Evolutionary conservation across 2,888 invertebrate species (phyloP).

Genomic region (Schizaphis graminum): DNA sequence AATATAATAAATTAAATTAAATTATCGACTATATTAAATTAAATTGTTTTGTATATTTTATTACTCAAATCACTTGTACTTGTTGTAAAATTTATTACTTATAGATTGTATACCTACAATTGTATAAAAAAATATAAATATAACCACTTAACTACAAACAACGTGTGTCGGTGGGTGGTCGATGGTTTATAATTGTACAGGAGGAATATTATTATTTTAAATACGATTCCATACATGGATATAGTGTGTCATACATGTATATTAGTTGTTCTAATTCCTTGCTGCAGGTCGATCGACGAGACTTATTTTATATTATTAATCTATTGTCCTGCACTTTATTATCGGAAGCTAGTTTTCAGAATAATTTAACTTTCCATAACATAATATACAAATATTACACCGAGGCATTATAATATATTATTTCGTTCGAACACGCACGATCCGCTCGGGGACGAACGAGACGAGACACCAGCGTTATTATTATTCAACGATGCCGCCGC

Average conservation of each 20-base stretch:
- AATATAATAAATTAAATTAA: no score
- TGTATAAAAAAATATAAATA: no score
- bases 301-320: no score
- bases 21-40: no score
- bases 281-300: background rate
- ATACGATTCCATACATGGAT: background rate
- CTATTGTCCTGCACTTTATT: background rate
- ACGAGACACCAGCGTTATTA: background rate
- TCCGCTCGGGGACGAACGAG: background rate
- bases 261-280: background rate
- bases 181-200: background rate
- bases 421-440: background rate
- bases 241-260: background rate
- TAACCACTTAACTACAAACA: background rate
- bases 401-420: background rate
- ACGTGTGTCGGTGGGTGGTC: background rate
- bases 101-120: background rate
- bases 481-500: constrained; percentile 6
- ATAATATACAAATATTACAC: background rate
- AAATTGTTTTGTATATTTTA: no score
- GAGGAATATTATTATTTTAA: background rate
- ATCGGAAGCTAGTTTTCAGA: background rate
- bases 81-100: no score
- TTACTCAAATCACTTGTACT: no score
- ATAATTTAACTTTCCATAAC: background rate